Evolutionary conservation across 2,888 invertebrate genomes (phyloP), one percentile per base, ranked within the genome.

Genomic region (Autographa pulchrina): DNA sequence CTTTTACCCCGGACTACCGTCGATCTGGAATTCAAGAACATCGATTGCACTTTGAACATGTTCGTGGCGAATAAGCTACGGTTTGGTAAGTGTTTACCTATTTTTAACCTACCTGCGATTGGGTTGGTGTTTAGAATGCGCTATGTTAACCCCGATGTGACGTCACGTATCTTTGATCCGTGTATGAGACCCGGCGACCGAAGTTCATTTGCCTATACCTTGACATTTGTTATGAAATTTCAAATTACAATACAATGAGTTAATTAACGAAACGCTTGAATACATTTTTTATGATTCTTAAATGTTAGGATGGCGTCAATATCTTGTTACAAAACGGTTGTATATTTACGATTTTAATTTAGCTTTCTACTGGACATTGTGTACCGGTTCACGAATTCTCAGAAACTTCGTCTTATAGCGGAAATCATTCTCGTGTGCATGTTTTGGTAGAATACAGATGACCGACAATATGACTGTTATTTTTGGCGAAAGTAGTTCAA

Each of bases 1-100:
- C 76, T 94, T n/a, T 66, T 94, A 20, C 92, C 94, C 0, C 96
- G 97, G 78, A 96, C 97, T 59, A 96, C 97, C 14, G 96, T 98
- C 70, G 96, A 97, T 80, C 91, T 98, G 68, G 96, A 97, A 77
- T 98, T 98, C 88, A 96, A 96, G 70, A 96, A 98, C 85, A 96
- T 98, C 43, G 96, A 96, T 0, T 98, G 97, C 86, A 91, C 95
- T 7, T 96, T 98, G 43, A 96, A 95, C 77, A 94, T 95, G 61
- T 97, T 97, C 91, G 95, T 93, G 38, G 82, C 97, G 59, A 92
- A 93, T 54, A 96, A 96, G 81, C 89, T 97, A n/a, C 93, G 94
- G 77, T 93, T 96, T 80, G 96, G 97, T 97, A 86, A 96, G 97
- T 96, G 25, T 35, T 41, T 18, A 61, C 63, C 35, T 38, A 11